Conservation (phyloP, 92 coral and sea anemone genomes). For the Blastomussa wellsi region DNA sequence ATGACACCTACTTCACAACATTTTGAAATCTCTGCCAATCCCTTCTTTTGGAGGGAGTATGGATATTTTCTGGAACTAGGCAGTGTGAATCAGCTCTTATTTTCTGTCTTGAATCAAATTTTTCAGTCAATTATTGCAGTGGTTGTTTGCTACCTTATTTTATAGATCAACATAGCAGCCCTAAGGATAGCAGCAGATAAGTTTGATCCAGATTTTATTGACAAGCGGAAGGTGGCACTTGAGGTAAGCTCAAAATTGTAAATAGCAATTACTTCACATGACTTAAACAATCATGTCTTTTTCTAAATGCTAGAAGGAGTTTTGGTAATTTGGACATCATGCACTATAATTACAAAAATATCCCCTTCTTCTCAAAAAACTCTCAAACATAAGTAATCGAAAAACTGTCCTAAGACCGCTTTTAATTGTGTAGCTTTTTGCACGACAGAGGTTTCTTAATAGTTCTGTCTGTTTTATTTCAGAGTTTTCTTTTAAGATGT, state of each 20-base stretch:
- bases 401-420: neutral
- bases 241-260: conserved; percentile 60
- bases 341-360: too few relatives aligned
- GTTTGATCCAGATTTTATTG: conserved; percentile 97
- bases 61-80: too few relatives aligned
- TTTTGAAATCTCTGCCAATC: too few relatives aligned
- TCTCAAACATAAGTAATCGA: neutral
- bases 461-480: conserved; percentile 22
- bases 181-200: conserved; percentile 87
- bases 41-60: too few relatives aligned
- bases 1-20: too few relatives aligned
- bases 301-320: too few relatives aligned
- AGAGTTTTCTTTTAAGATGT: conserved; percentile 89
- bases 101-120: neutral
- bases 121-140: neutral
- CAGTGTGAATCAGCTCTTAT: neutral
- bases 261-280: neutral
- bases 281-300: too few relatives aligned
- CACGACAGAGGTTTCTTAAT: neutral
- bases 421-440: neutral
- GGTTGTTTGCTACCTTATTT: neutral
- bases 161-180: conserved; percentile 83
- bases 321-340: too few relatives aligned
- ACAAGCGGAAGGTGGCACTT: conserved; percentile 83
- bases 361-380: neutral